Base-by-base conservation (phyloP, 2,797 vertebrate genomes). In the Bradypodion pumilum region DNA sequence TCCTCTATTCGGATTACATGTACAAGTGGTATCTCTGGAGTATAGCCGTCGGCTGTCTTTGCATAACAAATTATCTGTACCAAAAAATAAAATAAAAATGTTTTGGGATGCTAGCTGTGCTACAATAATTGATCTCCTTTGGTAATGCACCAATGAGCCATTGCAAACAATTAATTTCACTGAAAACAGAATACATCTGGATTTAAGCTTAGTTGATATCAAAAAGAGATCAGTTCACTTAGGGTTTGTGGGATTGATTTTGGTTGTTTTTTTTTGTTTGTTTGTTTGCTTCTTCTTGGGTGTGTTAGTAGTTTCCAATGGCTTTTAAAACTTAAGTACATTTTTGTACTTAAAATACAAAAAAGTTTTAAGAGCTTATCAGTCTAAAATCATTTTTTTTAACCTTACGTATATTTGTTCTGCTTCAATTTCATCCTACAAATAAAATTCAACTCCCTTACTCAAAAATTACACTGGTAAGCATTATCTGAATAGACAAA, bases 1-100 rank as follows among this genome's bases (percentile, higher is more conserved):
- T 99, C 98, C 27, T 96, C 96, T 3, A 99, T 90, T 3, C 78
- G 21, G 46, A 99, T 90, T 0, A 19, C 6, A 44, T 98, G 70
- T 0, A 85, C 42, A 65, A 98, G 92, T 0, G 82, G 96, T 86
- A 15, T 0, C 0, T 93, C 6, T 1, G 94, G 95, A 2, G 94
- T 93, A 70, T 95, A 96, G 52, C 96, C 96, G 80, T 96, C 95
- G 19, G 80, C 42, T 0, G 96, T 96, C 3, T 86, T 94, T 74
- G 96, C 96, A 82, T 94, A 96, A 77, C 94, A 96, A 63, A 94
- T 93, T 19, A 97, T 87, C 96, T 97, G 87, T 62, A 37, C 16
- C 88, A 35, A 81, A 89, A 35, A 81, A 88, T 82, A 86, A n/a
- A 70, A 60, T 3, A 59, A 59, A 27, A 29, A n/a, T n/a, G n/a